These are phyloP conservation scores for Thalassarche chlororhynchos DNA, from an alignment of 2,113 vertebrate species.

Conservation along the genomic window DNA sequence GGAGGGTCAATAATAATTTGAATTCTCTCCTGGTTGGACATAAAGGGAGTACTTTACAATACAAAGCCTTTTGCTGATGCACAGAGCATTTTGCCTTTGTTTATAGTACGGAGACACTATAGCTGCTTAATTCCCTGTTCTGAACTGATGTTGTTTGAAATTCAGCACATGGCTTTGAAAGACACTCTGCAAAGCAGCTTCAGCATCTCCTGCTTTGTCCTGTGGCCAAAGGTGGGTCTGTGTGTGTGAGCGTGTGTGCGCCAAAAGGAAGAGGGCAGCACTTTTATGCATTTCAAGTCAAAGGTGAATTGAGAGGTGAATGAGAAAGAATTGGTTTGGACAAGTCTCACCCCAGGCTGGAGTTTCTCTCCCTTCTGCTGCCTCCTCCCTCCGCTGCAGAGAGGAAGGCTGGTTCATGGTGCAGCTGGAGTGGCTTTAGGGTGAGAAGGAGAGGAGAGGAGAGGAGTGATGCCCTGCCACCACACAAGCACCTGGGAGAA, in stretches of 20 bases:
- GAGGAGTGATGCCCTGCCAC: background rate
- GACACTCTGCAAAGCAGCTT: background rate
- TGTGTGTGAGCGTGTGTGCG: no score
- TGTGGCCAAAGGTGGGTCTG: background rate
- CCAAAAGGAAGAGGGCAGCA: background rate
- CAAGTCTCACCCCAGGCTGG: background rate
- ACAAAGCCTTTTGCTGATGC: slow-evolving; percentile 53
- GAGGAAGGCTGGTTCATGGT: background rate
- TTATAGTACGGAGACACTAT: background rate
- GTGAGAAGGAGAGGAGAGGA: background rate
- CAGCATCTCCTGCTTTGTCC: background rate
- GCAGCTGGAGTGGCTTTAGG: background rate
- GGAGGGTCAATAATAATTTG: slow-evolving; percentile 48
- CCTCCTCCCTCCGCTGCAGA: background rate
- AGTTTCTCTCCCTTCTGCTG: background rate
- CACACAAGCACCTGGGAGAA: background rate
- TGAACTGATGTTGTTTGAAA: background rate
- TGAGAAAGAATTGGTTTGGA: background rate
- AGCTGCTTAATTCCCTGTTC: background rate
- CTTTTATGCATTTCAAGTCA: background rate
- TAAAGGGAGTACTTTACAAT: slow-evolving; percentile 8
- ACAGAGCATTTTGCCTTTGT: slow-evolving; percentile 24
- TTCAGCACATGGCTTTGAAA: background rate
- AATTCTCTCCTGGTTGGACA: slow-evolving; percentile 34
- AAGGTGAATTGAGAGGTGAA: background rate